These are phyloP conservation scores for Desoria tigrina DNA, from an alignment of 2,888 invertebrate species.

Conservation along the genomic window DNA sequence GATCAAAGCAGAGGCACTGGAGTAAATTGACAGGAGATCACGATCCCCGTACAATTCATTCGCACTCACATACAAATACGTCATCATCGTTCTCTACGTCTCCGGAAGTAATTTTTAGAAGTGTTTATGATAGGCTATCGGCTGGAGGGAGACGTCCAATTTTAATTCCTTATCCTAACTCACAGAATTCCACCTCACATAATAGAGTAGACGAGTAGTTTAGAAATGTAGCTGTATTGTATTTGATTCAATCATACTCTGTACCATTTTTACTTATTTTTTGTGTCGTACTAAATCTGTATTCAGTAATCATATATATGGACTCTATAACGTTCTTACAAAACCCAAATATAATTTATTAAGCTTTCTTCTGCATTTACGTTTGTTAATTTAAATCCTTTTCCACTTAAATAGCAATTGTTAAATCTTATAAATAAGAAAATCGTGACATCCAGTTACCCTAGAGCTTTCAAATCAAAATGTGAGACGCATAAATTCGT, in stretches of 20 bases:
- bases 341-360: too few relatives aligned
- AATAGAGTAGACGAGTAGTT: constrained; percentile 14
- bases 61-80: constrained; percentile 28
- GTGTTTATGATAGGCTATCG: constrained; percentile 55
- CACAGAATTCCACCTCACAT: constrained; percentile 43
- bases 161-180: constrained; percentile 53
- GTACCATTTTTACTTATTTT: neutral
- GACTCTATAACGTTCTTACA: too few relatives aligned
- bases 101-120: constrained; percentile 56
- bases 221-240: neutral
- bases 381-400: too few relatives aligned
- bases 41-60: constrained; percentile 24
- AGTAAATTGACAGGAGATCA: constrained; percentile 46
- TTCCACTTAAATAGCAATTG: too few relatives aligned
- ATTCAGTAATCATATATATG: neutral
- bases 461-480: too few relatives aligned
- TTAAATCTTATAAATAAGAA: too few relatives aligned
- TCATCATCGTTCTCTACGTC: constrained; percentile 51
- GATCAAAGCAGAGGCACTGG: constrained; percentile 56
- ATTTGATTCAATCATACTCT: constrained; percentile 6
- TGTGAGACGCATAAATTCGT: too few relatives aligned
- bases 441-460: too few relatives aligned
- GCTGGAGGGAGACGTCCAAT: constrained; percentile 53
- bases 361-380: too few relatives aligned
- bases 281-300: neutral